phyloP scores from a whole-genome alignment of 2,888 invertebrate genomes.

The Meiosimyza decipiens region DNA sequence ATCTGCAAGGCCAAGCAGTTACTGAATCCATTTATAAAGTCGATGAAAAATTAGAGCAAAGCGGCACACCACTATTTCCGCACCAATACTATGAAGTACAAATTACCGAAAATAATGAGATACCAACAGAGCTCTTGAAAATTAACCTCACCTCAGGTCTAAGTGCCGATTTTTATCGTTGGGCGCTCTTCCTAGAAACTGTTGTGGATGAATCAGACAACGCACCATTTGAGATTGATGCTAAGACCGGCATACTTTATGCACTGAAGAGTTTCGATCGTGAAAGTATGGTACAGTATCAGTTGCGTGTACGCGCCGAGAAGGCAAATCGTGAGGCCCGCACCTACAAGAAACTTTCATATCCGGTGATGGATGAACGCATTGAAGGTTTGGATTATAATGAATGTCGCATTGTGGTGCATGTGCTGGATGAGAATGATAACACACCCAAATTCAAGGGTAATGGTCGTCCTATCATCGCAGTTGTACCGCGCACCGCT shows the following conservation, averaged over 20 bases:
- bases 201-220: conserved; percentile 48
- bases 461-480: conserved; percentile 81
- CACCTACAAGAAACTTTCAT: conserved; percentile 79
- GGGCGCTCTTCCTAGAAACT: conserved; percentile 72
- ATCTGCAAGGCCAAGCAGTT: conserved; percentile 69
- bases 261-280: conserved; percentile 80
- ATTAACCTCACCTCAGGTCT: conserved; percentile 77
- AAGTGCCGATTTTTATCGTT: conserved; percentile 74
- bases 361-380: conserved; percentile 79
- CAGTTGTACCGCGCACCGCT: conserved; percentile 84
- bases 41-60: conserved; percentile 66
- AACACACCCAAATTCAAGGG: conserved; percentile 82
- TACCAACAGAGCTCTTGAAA: conserved; percentile 80
- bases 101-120: conserved; percentile 82
- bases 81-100: conserved; percentile 84
- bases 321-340: conserved; percentile 72
- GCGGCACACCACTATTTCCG: conserved; percentile 68
- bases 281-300: conserved; percentile 76
- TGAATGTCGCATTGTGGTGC: conserved; percentile 83
- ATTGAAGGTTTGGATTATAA: conserved; percentile 78
- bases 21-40: conserved; percentile 49
- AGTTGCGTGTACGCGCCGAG: conserved; percentile 68
- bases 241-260: conserved; percentile 80
- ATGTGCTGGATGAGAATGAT: conserved; percentile 84
- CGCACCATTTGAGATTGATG: conserved; percentile 78